A percentile compares a stretch with the other conserved stretches of the same genome.
Evolutionary conservation across 2,113 vertebrate species (phyloP).

Genomic region (Charadrius vociferus): DNA sequence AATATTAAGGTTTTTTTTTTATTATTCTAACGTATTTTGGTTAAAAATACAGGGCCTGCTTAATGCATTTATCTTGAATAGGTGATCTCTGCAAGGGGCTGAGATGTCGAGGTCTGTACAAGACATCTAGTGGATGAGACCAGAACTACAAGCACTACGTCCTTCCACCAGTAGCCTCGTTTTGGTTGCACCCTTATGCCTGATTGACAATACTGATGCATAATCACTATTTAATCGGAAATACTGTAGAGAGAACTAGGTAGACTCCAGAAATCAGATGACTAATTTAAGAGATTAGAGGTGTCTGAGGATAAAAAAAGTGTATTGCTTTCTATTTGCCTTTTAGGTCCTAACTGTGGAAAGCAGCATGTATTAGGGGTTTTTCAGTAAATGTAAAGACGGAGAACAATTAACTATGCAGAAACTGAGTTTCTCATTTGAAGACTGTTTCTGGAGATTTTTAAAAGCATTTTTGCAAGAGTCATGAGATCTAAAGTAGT

Average conservation of each 20-base stretch:
- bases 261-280: background rate
- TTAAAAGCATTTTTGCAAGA: background rate
- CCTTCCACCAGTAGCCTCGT: background rate
- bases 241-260: background rate
- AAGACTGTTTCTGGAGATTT: background rate
- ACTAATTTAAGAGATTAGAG: background rate
- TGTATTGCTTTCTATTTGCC: background rate
- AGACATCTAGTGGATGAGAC: background rate
- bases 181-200: background rate
- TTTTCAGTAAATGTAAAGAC: background rate
- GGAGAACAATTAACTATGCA: background rate
- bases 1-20: background rate
- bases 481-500: background rate
- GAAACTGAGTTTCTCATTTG: background rate
- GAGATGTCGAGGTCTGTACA: background rate
- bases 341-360: background rate
- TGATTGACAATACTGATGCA: background rate
- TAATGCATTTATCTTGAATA: background rate
- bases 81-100: background rate
- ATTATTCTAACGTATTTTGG: background rate
- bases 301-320: background rate
- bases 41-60: background rate
- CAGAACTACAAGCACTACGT: fast-evolving
- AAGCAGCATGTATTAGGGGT: background rate
- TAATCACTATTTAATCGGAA: background rate